Evolutionary conservation across 2,797 vertebrate species (phyloP), one percentile per base, ranked within the genome.

Genomic region (Squalus acanthias): DNA sequence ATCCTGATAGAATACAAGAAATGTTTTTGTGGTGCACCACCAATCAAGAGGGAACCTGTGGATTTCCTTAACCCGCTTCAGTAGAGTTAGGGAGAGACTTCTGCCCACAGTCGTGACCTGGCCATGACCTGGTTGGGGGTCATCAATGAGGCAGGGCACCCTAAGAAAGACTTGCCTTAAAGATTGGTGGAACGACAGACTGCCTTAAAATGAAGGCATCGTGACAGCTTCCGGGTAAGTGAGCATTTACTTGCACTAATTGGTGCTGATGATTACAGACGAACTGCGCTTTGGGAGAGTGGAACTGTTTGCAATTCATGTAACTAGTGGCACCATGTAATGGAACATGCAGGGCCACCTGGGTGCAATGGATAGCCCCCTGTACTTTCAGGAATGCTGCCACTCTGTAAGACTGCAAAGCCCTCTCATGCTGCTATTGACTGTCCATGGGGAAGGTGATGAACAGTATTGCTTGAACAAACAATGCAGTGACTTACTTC

Each of bases 391-490:
- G n/a, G 91, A 69, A 65, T 39, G 2, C 63, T 67, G n/a, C 60
- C 91, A 93, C n/a, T 65, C n/a, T 10, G 39, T 22, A 93, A 22
- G n/a, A 46, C n/a, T 67, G 63, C 33, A 10, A 69, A 69, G 63
- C n/a, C 22, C 17, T 39, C 33, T 67, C n/a, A 69, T 39, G 91
- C 91, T 93, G 91, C 63, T 93, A 67, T 39, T 67, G 63, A 63
- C n/a, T 93, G 91, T 93, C 91, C 91, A 93, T 39, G n/a, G 22
- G 60, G 63, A 93, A 93, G n/a, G 63, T 46, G 63, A 67, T 67
- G n/a, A 67, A 93, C 33, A 39, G 63, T 93, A 20, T 46, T 67
- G n/a, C 8, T 20, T 67, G 91, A 93, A 69, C 65, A 67, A 93
- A 67, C 91, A 93, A 65, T 92, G 89, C 60, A 92, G 89, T 65